These are phyloP conservation scores for Sapajus apella DNA, from an alignment of 2,113 vertebrate species.

Conservation along the genomic window DNA sequence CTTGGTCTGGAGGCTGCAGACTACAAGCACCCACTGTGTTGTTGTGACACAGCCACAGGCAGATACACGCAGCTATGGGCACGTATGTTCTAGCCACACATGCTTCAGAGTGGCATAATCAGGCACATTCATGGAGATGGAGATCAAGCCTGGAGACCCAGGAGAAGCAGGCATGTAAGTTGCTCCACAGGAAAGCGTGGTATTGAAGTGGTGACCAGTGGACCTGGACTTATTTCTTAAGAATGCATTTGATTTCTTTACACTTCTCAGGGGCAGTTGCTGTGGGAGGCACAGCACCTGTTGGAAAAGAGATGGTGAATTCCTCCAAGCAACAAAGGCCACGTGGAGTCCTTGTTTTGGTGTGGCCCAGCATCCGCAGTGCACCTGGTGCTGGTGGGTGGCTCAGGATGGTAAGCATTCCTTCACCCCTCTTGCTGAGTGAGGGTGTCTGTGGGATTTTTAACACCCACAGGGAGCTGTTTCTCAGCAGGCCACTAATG, in stretches of 20 bases:
- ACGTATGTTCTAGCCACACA: too few species aligned
- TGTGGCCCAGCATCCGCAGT: too few species aligned
- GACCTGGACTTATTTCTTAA: background rate
- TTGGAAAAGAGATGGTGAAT: background rate
- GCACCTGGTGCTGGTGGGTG: too few species aligned
- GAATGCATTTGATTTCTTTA: rapidly evolving
- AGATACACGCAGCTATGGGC: too few species aligned
- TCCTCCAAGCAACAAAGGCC: too few species aligned
- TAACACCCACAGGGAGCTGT: background rate
- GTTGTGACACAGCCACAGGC: too few species aligned
- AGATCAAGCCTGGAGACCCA: too few species aligned
- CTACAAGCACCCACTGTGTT: too few species aligned
- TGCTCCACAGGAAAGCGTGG: background rate
- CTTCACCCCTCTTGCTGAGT: background rate
- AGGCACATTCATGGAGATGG: too few species aligned
- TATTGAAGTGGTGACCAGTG: background rate
- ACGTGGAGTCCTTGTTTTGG: too few species aligned
- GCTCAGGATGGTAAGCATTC: background rate
- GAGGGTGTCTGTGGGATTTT: background rate
- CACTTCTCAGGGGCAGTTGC: background rate
- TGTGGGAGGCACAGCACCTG: rapidly evolving
- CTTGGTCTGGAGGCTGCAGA: too few species aligned
- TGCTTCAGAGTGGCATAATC: too few species aligned
- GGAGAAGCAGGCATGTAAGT: background rate
- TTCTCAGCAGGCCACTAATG: background rate